Conservation (phyloP, 2,797 vertebrate species). For the Anguilla megastoma region DNA sequence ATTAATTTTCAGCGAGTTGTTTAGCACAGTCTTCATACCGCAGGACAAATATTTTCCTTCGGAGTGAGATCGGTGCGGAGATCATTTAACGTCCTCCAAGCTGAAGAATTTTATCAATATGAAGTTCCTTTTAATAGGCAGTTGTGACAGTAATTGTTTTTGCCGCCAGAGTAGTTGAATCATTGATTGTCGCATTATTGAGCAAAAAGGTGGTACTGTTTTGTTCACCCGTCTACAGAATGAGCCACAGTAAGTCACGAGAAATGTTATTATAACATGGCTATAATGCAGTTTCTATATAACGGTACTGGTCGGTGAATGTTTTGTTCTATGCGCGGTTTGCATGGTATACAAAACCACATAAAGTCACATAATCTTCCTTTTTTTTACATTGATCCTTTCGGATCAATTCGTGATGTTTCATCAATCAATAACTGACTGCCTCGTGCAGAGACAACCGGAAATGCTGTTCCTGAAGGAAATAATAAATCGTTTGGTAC, state of each 20-base stretch:
- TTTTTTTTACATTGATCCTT: neutral
- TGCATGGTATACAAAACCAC: neutral
- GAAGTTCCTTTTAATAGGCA: neutral
- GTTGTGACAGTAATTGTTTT: neutral
- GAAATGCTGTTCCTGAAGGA: neutral
- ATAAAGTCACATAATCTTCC: neutral
- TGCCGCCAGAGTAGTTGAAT: neutral
- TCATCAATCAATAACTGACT: neutral
- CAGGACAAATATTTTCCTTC: neutral
- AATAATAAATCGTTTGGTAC: neutral
- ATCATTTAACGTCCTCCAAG: neutral
- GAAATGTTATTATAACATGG: neutral
- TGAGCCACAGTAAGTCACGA: neutral
- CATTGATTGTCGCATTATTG: slow-evolving; percentile 5
- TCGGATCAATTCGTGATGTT: neutral
- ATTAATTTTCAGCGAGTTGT: neutral
- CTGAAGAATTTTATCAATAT: neutral
- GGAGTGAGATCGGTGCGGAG: neutral
- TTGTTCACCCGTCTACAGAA: neutral
- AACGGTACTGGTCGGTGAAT: neutral
- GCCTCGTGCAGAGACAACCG: neutral
- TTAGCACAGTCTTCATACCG: neutral
- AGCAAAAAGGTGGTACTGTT: neutral
- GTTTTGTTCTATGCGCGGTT: neutral
- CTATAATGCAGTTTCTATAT: neutral